Evolutionary conservation across 2,888 invertebrate species (phyloP).

Genomic region (Apomyelois bistriatella): DNA sequence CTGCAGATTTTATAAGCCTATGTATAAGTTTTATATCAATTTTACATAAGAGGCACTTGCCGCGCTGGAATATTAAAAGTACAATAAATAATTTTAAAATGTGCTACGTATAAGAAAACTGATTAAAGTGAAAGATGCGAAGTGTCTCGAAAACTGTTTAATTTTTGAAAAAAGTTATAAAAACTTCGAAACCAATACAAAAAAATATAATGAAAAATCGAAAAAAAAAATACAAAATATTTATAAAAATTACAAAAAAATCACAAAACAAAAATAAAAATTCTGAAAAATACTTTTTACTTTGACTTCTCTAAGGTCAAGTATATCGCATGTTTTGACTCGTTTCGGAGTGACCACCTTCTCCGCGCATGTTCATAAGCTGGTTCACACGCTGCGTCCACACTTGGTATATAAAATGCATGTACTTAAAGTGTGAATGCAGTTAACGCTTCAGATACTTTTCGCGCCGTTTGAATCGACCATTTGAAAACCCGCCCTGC

Average conservation of each 20-base stretch:
- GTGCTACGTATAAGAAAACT: conserved; percentile 70
- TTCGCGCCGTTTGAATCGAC: neutral
- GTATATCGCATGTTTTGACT: conserved; percentile 40
- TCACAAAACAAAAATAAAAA: conserved; percentile 38
- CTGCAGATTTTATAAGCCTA: conserved; percentile 53
- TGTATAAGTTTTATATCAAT: conserved; percentile 72
- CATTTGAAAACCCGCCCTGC: neutral
- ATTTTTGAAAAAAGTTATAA: conserved; percentile 59
- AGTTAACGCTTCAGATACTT: neutral
- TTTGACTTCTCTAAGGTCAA: conserved; percentile 45
- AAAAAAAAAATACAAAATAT: conserved; percentile 42
- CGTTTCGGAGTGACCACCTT: conserved; percentile 26
- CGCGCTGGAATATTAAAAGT: conserved; percentile 63
- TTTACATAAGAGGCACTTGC: conserved; percentile 69
- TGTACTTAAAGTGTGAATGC: neutral
- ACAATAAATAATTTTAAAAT: conserved; percentile 72
- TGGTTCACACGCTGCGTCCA: neutral
- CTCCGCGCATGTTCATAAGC: conserved; percentile 20
- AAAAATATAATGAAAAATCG: conserved; percentile 42
- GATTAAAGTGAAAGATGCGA: conserved; percentile 55
- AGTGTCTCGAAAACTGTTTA: conserved; percentile 65
- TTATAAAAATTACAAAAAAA: conserved; percentile 38
- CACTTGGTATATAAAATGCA: neutral
- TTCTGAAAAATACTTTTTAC: conserved; percentile 42
- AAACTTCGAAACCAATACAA: conserved; percentile 45